These are phyloP conservation scores for Corynorhinus townsendii DNA, from an alignment of 2,113 vertebrate species.

Conservation along the genomic window DNA sequence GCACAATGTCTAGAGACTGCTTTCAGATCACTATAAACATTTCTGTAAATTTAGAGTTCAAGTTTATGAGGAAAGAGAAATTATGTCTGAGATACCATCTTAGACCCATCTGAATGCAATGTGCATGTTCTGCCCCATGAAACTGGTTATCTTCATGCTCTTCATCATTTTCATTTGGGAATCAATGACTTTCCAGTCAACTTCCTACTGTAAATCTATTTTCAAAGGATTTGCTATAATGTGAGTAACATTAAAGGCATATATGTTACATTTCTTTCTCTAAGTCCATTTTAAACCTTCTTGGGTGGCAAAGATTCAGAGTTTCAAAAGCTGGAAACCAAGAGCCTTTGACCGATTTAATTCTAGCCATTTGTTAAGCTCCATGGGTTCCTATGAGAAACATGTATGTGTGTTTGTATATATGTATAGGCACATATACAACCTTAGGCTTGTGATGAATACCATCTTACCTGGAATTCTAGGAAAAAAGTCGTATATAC, in stretches of 20 bases:
- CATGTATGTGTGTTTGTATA: background rate
- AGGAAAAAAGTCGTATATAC: background rate
- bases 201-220: background rate
- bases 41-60: background rate
- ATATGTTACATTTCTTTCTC: background rate
- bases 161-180: background rate
- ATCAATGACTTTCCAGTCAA: background rate
- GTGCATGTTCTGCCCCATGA: background rate
- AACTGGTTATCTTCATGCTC: background rate
- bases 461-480: background rate
- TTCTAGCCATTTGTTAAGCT: background rate
- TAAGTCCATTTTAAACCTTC: background rate
- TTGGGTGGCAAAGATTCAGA: background rate
- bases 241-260: background rate
- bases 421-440: background rate
- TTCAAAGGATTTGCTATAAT: background rate
- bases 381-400: background rate
- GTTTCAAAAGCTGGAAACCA: background rate
- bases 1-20: background rate
- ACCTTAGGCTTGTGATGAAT: background rate
- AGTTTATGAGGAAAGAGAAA: background rate
- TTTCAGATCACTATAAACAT: background rate
- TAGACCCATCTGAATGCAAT: background rate
- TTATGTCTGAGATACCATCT: background rate
- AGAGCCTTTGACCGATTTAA: background rate